Evolutionary conservation across 2,113 vertebrate species (phyloP).

Genomic region (Glaucomys volans): DNA sequence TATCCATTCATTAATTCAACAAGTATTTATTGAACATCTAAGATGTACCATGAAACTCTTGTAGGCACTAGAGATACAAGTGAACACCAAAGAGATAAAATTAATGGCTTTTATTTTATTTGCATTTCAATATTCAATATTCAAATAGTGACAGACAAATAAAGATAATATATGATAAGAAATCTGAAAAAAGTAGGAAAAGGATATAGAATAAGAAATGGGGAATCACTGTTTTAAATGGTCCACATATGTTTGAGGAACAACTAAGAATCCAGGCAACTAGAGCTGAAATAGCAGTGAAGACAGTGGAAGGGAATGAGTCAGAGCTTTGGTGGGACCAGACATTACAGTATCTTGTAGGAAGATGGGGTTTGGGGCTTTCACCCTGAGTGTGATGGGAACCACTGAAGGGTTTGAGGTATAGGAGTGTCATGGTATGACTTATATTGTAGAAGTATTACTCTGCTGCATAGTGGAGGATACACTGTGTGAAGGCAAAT

Average conservation of each 20-base stretch:
- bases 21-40: not conserved
- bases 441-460: not conserved
- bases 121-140: not conserved
- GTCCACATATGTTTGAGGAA: not conserved
- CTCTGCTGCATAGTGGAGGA: not conserved
- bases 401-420: not conserved
- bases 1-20: not conserved
- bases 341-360: not conserved
- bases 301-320: not conserved
- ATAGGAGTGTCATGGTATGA: not conserved
- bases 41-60: not conserved
- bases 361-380: not conserved
- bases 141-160: not conserved
- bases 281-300: not conserved
- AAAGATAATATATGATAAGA: not conserved
- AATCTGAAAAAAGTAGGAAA: not conserved
- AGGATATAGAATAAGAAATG: not conserved
- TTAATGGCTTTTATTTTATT: not conserved
- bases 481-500: not conserved
- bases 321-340: rapidly evolving
- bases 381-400: not conserved
- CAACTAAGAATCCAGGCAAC: not conserved
- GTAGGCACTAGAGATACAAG: not conserved
- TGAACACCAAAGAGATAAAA: not conserved
- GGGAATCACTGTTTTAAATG: not conserved